Percentiles rank a stretch among this genome's conserved stretches.
Conservation (phyloP, 30 jellyfish, hydroid and myxozoan genomes). For the Aurelia sp. region DNA sequence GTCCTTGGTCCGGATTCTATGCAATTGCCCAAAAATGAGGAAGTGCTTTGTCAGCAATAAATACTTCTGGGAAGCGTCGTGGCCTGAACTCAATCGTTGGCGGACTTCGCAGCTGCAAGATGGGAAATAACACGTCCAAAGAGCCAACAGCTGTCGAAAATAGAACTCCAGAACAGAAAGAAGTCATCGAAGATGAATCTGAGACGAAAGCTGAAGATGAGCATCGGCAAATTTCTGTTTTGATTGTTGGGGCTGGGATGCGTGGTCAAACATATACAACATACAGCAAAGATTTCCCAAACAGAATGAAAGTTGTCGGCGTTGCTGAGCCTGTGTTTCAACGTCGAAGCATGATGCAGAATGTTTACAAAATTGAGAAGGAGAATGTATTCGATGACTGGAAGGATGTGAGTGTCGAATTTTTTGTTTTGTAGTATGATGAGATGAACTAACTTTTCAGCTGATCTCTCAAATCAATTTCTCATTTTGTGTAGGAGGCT, state of each 20-base stretch:
- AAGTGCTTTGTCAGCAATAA: too few species aligned
- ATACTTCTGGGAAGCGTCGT: too few species aligned
- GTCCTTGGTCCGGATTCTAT: too few species aligned
- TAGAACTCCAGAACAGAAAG: too few species aligned
- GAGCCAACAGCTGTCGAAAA: too few species aligned
- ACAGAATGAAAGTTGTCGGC: conserved; percentile 72
- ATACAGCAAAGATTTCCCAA: conserved; percentile 83
- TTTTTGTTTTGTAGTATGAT: too few species aligned
- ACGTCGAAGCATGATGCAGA: conserved; percentile 68
- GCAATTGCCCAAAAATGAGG: too few species aligned
- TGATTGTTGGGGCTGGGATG: conserved; percentile 79
- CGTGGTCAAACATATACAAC: conserved; percentile 82
- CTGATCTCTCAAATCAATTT: not conserved
- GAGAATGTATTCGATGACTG: conserved; percentile 68
- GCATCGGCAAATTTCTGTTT: conserved; percentile 40
- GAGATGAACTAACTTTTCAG: not conserved
- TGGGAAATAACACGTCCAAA: too few species aligned
- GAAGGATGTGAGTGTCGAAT: conserved; percentile 55
- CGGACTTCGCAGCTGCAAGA: too few species aligned
- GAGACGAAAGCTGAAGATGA: not conserved
- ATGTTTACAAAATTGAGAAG: conserved; percentile 59
- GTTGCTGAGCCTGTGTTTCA: conserved; percentile 82
- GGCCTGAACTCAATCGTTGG: too few species aligned
- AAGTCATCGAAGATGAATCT: too few species aligned
- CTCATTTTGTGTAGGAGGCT: too few species aligned